These are phyloP conservation scores for Limonius californicus DNA, from an alignment of 1,140 invertebrate species.

Conservation along the genomic window DNA sequence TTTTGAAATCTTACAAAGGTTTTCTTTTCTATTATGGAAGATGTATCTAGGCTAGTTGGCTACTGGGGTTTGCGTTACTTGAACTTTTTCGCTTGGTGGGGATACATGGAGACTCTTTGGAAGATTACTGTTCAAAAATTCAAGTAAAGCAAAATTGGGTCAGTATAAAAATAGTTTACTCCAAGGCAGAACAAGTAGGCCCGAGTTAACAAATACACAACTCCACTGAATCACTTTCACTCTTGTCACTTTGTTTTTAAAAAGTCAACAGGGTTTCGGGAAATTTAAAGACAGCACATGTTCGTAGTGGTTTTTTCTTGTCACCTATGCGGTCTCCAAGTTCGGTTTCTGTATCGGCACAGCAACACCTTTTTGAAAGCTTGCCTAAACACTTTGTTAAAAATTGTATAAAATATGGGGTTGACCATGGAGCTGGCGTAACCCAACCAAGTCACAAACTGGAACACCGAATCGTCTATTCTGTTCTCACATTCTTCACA, in stretches of 20 bases:
- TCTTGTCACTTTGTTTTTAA: too few relatives aligned
- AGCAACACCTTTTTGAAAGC: constrained; percentile 86
- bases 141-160: neutral
- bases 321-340: constrained; percentile 53
- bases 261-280: too few relatives aligned
- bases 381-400: constrained; percentile 89
- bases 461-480: constrained; percentile 74
- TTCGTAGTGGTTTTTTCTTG: constrained; percentile 20
- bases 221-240: too few relatives aligned
- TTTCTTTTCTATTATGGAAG: neutral
- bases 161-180: neutral
- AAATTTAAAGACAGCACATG: neutral
- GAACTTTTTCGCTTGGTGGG: too few relatives aligned
- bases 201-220: too few relatives aligned
- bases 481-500: constrained; percentile 72
- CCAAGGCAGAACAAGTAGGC: neutral
- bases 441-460: constrained; percentile 85
- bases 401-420: constrained; percentile 92
- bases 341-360: constrained; percentile 64
- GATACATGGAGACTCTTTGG: too few relatives aligned
- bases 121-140: too few relatives aligned
- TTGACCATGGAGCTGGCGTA: constrained; percentile 92
- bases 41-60: neutral
- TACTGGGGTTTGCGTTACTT: too few relatives aligned
- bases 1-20: constrained; percentile 3